A percentile compares a stretch with the other conserved stretches of the same genome.
Conservation (phyloP, 2,888 invertebrate genomes). For the Mechanitis messenoides region DNA sequence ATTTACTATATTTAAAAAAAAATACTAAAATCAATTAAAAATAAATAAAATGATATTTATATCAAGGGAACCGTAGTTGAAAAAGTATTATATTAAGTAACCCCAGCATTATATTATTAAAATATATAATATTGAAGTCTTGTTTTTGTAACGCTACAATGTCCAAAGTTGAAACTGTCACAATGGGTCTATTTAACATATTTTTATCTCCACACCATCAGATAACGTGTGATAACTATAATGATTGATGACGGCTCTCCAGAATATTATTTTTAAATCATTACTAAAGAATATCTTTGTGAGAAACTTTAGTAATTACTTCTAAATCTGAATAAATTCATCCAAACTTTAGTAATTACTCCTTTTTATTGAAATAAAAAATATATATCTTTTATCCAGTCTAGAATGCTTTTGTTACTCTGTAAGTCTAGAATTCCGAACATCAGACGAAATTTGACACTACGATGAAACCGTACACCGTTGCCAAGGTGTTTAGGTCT, state of each 20-base stretch:
- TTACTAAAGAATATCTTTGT: slow-evolving; percentile 11
- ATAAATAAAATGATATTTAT: too few relatives aligned
- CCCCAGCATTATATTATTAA: too few relatives aligned
- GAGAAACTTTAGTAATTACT: neutral
- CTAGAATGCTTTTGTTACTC: neutral
- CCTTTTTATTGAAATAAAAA: too few relatives aligned
- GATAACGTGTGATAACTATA: slow-evolving; percentile 50
- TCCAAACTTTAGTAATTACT: too few relatives aligned
- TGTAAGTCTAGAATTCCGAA: too few relatives aligned
- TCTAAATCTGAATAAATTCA: too few relatives aligned
- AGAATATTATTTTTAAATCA: slow-evolving; percentile 26
- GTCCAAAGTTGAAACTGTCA: slow-evolving; percentile 61
- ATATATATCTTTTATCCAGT: too few relatives aligned
- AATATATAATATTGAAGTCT: too few relatives aligned
- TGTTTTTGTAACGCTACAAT: too few relatives aligned
- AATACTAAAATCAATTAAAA: too few relatives aligned
- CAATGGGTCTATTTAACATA: slow-evolving; percentile 64
- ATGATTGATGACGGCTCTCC: slow-evolving; percentile 55
- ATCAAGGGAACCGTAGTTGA: too few relatives aligned
- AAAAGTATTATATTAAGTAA: too few relatives aligned
- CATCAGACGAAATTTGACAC: slow-evolving; percentile 27
- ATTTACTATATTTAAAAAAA: slow-evolving; percentile 7
- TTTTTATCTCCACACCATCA: slow-evolving; percentile 50
- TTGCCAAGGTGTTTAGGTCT: slow-evolving; percentile 29
- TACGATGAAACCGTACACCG: slow-evolving; percentile 26